Base-by-base conservation (phyloP, 2,797 vertebrate species). In the Tamandua tetradactyla region DNA sequence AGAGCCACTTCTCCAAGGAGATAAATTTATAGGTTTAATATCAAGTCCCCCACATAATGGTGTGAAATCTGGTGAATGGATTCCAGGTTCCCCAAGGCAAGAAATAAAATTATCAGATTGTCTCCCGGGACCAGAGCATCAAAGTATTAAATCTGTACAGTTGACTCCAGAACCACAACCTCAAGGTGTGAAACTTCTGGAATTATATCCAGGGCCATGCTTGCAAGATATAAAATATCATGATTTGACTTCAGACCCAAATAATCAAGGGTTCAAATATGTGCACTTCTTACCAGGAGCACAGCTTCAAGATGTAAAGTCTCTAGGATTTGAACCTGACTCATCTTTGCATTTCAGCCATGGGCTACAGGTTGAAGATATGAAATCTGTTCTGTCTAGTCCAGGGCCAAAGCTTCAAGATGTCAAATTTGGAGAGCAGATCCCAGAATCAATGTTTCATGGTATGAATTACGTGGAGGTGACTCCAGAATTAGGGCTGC, bases 51-150 rank as follows among this genome's bases (percentile, higher is more conserved):
- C 55, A 86, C 27, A 93, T 75, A 72, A 87, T 76, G 47, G 18
- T 92, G n/a, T 86, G 79, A 94, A 92, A 95, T 79, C 92, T 93
- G 83, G 94, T 83, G 89, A 95, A 76, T 5, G 89, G 35, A 83
- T 17, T 11, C 57, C 72, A 69, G 71, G 32, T 74, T 87, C n/a
- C n/a, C 61, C 80, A 64, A 4, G 32, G 14, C 87, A 64, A 92
- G 64, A 96, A 86, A 95, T 61, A 47, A 86, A 64, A 91, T 22
- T n/a, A 5, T 89, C 75, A 80, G 79, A 91, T 86, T 89, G 75
- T 80, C 89, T 17, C 30, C 32, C 47, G 27, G 78, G 42, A 17
- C 25, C 86, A 92, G 82, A 86, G 40, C 22, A 40, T 69, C 84
- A 87, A 93, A 88, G 12, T 87, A 42, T 79, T 52, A 81, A 22